These are phyloP conservation scores for Xenopus laevis DNA, from an alignment of 2,113 vertebrate genomes.

Conservation along the genomic window DNA sequence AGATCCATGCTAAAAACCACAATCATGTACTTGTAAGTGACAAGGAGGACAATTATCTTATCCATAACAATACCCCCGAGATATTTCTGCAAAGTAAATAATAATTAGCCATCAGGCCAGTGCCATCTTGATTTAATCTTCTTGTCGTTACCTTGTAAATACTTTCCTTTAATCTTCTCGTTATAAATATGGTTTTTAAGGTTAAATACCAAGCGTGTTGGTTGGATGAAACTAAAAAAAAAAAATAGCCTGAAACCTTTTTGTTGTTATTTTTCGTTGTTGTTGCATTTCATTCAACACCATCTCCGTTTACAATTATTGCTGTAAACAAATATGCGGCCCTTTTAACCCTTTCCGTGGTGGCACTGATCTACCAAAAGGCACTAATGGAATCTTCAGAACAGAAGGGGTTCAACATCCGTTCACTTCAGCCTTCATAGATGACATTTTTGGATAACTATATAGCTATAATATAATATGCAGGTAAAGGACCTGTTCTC, in stretches of 20 bases:
- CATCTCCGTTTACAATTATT: constrained; percentile 37
- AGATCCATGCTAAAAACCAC: constrained; percentile 30
- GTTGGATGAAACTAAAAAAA: constrained; percentile 8
- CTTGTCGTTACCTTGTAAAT: constrained; percentile 6
- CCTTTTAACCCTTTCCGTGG: neutral
- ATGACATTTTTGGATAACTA: no score
- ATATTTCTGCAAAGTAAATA: constrained; percentile 6
- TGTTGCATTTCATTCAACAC: constrained; percentile 24
- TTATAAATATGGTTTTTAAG: constrained; percentile 9
- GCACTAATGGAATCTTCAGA: constrained; percentile 23
- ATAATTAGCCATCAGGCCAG: neutral
- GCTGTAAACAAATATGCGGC: constrained; percentile 17
- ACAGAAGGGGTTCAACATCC: constrained; percentile 7
- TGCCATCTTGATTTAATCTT: constrained; percentile 24
- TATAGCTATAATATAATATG: no score
- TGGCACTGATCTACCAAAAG: neutral
- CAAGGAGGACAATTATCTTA: neutral
- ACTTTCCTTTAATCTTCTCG: constrained; percentile 23
- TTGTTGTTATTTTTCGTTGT: neutral
- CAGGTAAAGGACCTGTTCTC: no score
- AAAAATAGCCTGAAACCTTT: neutral
- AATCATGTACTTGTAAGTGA: constrained; percentile 19
- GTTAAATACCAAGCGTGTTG: constrained; percentile 25
- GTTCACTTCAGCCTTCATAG: no score
- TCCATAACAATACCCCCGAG: neutral